Evolutionary conservation across 2,113 vertebrate genomes (phyloP).

Genomic region (Sapajus apella): DNA sequence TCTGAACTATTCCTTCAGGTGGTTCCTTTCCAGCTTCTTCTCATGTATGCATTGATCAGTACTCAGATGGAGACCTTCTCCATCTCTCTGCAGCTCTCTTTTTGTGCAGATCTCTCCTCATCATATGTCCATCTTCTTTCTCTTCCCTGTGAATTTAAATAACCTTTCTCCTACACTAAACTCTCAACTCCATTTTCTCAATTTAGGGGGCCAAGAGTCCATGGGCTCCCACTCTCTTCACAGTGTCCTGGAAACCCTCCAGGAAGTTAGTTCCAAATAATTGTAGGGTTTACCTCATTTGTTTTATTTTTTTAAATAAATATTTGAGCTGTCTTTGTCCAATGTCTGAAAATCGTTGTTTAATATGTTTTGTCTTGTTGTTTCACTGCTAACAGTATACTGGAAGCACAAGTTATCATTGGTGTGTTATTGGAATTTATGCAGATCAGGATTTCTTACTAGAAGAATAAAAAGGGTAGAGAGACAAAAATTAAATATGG

Average conservation of each 20-base stretch:
- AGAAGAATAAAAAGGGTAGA: not conserved
- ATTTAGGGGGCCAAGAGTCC: not conserved
- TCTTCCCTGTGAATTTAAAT: not conserved
- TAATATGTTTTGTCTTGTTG: not conserved
- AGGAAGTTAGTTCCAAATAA: not conserved
- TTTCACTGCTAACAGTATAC: not conserved
- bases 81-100: not conserved
- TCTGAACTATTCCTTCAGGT: not conserved
- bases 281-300: not conserved
- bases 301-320: not conserved
- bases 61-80: not conserved
- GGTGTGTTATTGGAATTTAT: not conserved
- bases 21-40: not conserved
- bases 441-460: not conserved
- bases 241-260: not conserved
- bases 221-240: rapidly evolving
- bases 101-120: not conserved
- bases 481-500: not conserved
- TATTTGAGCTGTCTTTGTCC: not conserved
- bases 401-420: not conserved
- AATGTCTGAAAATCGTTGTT: not conserved
- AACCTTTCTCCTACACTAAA: not conserved
- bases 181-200: not conserved
- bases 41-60: not conserved
- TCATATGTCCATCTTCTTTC: not conserved